Base-by-base conservation (phyloP, 2,888 invertebrate genomes). In the Xanthia icteritia region DNA sequence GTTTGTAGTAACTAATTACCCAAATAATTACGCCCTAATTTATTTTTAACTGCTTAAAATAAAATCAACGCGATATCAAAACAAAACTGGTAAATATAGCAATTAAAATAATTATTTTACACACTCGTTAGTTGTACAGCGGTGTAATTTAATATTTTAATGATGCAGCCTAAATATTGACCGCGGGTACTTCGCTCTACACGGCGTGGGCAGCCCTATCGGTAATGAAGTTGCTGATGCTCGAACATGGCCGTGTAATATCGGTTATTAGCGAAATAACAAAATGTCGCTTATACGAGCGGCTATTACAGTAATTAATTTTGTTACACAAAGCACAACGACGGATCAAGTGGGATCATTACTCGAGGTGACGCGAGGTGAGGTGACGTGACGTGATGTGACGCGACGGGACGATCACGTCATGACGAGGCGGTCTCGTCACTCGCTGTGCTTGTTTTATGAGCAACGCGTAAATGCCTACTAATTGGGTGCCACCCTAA, bases 401-500 rank as follows among this genome's bases (percentile, higher is more conserved):
- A 72, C 68, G 56, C 58, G 74, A 65, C 64, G 17, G 1, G 61
- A 45, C 17, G 60, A 56, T 20, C 27, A 58, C 63, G 78, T 65
- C 79, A 76, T 77, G 87, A 78, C 79, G 76, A 27, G 39, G 69
- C 80, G 31, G 65, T 73, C 51, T 82, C 60, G 48, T 66, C 67
- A 20, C 72, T 66, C 73, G 68, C 74, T 76, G 76, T 74, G 82
- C 79, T 84, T 79, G 86, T 82, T 86, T 83, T 83, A 87, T 86
- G 87, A 88, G 80, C 76, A 45, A 76, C 75, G 56, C 76, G 69
- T 88, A 83, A 81, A 81, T 79, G 87, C 64, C 73, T 73, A 65
- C 76, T 87, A 88, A 87, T 88, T 87, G 88, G 80, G 73, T 76
- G 82, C 77, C 79, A 76, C 76, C 77, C 87, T 85, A 85, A 88